These are phyloP conservation scores for Ascaphus truei DNA, from an alignment of 2,113 vertebrate genomes.

Conservation along the genomic window DNA sequence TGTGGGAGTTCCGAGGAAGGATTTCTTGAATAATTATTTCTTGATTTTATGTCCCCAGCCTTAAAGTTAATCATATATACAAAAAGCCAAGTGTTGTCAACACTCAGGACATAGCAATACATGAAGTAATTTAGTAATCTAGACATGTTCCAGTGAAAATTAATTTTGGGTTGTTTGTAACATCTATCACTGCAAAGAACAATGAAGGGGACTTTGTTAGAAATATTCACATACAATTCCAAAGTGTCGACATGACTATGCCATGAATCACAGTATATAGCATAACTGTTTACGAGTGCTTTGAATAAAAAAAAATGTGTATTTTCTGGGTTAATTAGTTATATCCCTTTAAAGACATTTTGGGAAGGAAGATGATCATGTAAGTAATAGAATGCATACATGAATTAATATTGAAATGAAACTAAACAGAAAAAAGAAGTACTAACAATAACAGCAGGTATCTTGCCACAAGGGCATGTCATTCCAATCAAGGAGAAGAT, in stretches of 20 bases:
- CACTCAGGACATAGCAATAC: neutral
- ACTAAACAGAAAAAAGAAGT: too few species aligned
- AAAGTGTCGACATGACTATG: neutral
- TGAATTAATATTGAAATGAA: too few species aligned
- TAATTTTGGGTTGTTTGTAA: neutral
- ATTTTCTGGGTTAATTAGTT: too few species aligned
- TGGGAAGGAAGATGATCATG: too few species aligned
- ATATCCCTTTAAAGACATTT: too few species aligned
- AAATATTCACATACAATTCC: neutral
- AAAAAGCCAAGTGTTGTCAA: neutral
- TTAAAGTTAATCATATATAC: constrained; percentile 9
- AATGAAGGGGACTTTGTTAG: neutral
- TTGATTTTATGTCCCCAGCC: constrained; percentile 6
- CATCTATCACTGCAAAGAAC: neutral
- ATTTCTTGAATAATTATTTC: constrained; percentile 12
- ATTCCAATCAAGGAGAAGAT: too few species aligned
- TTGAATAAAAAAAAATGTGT: too few species aligned
- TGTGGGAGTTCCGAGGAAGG: neutral
- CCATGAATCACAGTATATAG: too few species aligned
- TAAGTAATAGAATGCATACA: too few species aligned
- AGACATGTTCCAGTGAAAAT: neutral
- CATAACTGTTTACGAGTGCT: too few species aligned
- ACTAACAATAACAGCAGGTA: too few species aligned
- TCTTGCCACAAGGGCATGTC: too few species aligned
- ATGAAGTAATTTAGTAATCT: neutral